Evolutionary conservation across 2,113 vertebrate species (phyloP), one percentile per base, ranked within the genome.

Genomic region (Callipepla squamata): DNA sequence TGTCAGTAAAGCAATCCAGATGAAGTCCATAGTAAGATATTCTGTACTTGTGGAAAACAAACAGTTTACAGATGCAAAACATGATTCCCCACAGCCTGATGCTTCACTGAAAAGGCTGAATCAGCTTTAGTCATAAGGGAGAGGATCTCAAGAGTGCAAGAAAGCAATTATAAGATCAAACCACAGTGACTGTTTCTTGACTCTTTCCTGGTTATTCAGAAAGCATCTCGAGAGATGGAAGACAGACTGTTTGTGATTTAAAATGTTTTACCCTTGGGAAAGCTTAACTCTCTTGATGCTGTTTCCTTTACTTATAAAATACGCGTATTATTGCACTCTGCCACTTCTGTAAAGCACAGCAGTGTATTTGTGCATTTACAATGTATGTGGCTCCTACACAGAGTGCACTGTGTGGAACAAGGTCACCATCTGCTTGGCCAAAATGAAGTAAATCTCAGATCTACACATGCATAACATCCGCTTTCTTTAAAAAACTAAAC

Each of bases 321-420:
- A 18, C 0, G 1, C 20, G 30, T 0, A 1, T 61, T 48, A 62
- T 1, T 58, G 58, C 15, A 36, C 36, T 68, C 62, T 69, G 62
- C 32, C 53, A 51, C 45, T 62, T 50, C 30, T 62, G 34, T 75
- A 34, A 22, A 1, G 4, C 11, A 50, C 19, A 68, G 65, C 40
- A 61, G 11, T 0, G 6, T 14, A 11, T 0, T 4, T 11, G 11
- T 0, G 6, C 14, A 11, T 0, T 5, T 11, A 44, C 18, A 16
- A 0, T 15, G 62, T 40, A 34, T 70, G 50, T 4, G 32, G 7
- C 28, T 42, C 30, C 55, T 34, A 21, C n/a, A 53, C 25, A 77
- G 23, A 79, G 11, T 16, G 15, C 0, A 2, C 11, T 0, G 0
- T 0, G 1, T 2, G 38, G 36, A 18, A 51, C 18, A 36, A 66